Base-by-base conservation (phyloP, 2,888 invertebrate genomes). In the Xanthorhoe designata region DNA sequence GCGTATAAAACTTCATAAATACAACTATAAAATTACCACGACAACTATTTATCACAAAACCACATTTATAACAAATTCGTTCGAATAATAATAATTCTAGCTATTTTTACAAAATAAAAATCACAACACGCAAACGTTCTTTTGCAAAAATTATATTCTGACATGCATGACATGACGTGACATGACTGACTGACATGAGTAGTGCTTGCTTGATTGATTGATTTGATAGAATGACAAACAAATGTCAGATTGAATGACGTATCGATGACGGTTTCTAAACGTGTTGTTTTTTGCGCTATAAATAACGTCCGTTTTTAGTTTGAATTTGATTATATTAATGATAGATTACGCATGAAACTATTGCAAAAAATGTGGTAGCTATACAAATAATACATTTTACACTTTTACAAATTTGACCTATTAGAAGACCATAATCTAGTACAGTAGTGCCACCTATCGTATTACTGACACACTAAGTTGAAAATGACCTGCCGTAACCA, bases 71-170 rank as follows among this genome's bases (percentile, higher is more conserved):
- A 57, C 54, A 58, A 68, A 61, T 51, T 80, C 50, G 29, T 78
- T 80, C 73, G 79, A 80, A 79, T 78, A 69, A 84, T 85, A 86
- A 80, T 81, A 84, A 42, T 79, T 80, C 79, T 76, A 76, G 60
- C 61, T 71, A 70, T 64, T 69, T 84, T 80, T 80, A 84, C 82
- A 85, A 90, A 85, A 87, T 83, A 84, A 85, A 85, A 84, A 80
- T 85, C 89, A 90, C 91, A 90, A 89, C 89, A 90, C 85, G 83
- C 79, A 72, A 80, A 77, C 74, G 71, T 75, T 75, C 72, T 77
- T 77, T 80, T 75, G 79, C 80, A 75, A 83, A 83, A 78, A 78
- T 75, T 71, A 61, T 42, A 42, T 13, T 32, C 7, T 32, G 32
- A 38, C 38, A 38, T 6, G 9, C 35, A 35, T 9, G 10, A 10